Base-by-base conservation (phyloP, 2,797 vertebrate genomes). In the Uromys caudimaculatus region DNA sequence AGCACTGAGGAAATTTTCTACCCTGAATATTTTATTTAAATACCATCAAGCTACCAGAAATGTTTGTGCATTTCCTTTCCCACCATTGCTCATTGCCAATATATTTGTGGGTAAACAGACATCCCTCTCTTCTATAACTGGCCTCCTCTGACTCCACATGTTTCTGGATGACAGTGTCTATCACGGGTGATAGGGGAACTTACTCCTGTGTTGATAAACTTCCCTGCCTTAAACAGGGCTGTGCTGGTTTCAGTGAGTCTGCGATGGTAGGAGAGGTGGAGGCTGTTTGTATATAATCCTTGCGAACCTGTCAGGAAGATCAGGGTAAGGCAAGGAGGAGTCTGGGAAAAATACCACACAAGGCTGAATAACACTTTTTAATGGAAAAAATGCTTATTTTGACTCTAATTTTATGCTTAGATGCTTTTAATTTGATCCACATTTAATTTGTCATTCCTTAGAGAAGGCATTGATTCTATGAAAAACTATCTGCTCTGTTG, bases 381-480 rank as follows among this genome's bases (percentile, higher is more conserved):
- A 97, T 95, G 77, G 95, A 93, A 97, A 75, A 90, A 97, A 96
- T 93, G 95, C 83, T 96, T 97, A 82, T 95, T 98, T 96, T 97
- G 91, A 96, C 89, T 96, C 95, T 98, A 98, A 97, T 98, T 98
- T 98, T 98, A 97, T 97, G 96, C 96, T 98, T 97, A 98, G 97
- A 98, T 98, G 96, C 98, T 98, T 97, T 98, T 96, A 97, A 98
- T 98, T 97, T 97, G 96, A 97, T 97, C 96, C 96, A 56, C 94
- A 95, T 93, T 97, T 95, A 98, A 98, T 98, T 98, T 97, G 52
- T 94, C 86, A 94, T 78, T 79, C 62, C 95, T 95, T 96, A 21
- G 95, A 97, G 95, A 96, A 97, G 95, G 84, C 79, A 97, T 97
- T 69, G 89, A 91, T 95, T 96, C 92, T 92, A 58, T 95, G 95